Evolutionary conservation across 2,888 invertebrate species (phyloP).

Genomic region (Trachelus troglodyta): DNA sequence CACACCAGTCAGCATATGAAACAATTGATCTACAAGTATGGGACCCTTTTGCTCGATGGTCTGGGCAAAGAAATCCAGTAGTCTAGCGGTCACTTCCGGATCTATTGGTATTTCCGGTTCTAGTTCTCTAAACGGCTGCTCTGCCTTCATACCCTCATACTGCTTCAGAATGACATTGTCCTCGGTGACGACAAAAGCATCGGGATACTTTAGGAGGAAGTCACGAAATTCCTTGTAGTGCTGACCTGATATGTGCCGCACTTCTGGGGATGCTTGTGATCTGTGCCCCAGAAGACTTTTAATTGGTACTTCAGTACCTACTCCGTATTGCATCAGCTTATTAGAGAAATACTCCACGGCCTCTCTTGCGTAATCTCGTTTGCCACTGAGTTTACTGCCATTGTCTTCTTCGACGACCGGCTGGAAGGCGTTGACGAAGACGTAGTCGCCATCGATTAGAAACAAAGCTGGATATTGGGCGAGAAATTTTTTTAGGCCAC

Average conservation of each 20-base stretch:
- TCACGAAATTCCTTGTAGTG: constrained; percentile 95
- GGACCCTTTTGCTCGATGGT: constrained; percentile 86
- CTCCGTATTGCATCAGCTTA: constrained; percentile 95
- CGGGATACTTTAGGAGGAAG: constrained; percentile 85
- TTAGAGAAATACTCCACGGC: constrained; percentile 97
- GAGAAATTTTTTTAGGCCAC: constrained; percentile 96
- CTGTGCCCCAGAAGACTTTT: constrained; percentile 96
- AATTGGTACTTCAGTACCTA: constrained; percentile 96
- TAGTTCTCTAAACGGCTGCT: constrained; percentile 73
- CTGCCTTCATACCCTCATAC: constrained; percentile 76
- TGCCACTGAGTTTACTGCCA: constrained; percentile 70
- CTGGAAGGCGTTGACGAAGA: constrained; percentile 85
- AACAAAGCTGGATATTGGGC: constrained; percentile 97
- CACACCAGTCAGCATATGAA: constrained; percentile 81
- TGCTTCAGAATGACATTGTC: constrained; percentile 85
- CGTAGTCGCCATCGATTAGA: constrained; percentile 92
- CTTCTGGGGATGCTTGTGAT: constrained; percentile 96
- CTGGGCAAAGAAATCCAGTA: constrained; percentile 85
- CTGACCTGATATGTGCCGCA: constrained; percentile 94
- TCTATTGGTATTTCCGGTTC: constrained; percentile 78
- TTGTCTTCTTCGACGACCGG: constrained; percentile 72
- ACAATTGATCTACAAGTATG: constrained; percentile 87
- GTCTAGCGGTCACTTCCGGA: constrained; percentile 83
- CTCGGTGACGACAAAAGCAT: constrained; percentile 83
- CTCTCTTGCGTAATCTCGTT: constrained; percentile 92